phyloP scores from a whole-genome alignment of 2,888 invertebrate species.

The Oxyteleia sp. region DNA sequence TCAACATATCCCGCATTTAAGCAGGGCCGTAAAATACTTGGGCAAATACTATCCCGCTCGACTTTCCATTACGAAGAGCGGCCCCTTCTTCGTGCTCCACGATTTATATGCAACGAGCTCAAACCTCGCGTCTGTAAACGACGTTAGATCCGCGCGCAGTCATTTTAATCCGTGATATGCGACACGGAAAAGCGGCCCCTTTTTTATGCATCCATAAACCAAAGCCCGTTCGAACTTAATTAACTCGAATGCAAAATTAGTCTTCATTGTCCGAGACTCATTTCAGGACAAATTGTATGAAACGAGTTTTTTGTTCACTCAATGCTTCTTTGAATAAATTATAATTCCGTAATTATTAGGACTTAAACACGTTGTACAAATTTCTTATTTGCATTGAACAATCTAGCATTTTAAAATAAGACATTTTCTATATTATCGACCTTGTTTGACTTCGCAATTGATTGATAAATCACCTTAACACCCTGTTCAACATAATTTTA shows the following conservation, averaged over 20 bases:
- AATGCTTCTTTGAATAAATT: no score
- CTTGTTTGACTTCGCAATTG: no score
- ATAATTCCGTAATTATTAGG: no score
- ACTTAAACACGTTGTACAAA: no score
- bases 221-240: slow-evolving; percentile 42
- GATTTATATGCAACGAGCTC: slow-evolving; percentile 70
- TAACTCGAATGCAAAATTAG: slow-evolving; percentile 38
- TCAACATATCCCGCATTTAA: slow-evolving; percentile 62
- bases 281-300: slow-evolving; percentile 21
- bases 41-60: slow-evolving; percentile 63
- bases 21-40: slow-evolving; percentile 64
- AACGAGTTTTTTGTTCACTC: not conserved
- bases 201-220: slow-evolving; percentile 41
- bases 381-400: no score
- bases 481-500: no score
- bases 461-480: no score
- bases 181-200: slow-evolving; percentile 33
- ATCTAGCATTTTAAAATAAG: no score
- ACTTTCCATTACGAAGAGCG: slow-evolving; percentile 66
- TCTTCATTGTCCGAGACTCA: slow-evolving; percentile 22
- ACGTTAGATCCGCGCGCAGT: slow-evolving; percentile 51
- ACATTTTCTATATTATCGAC: no score
- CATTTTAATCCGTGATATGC: slow-evolving; percentile 62
- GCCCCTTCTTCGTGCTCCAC: slow-evolving; percentile 51
- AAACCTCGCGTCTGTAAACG: slow-evolving; percentile 58